Percentiles rank a stretch among this genome's conserved stretches.
Conservation (phyloP, 2,888 invertebrate genomes). For the Leptodirus hochenwartii region DNA sequence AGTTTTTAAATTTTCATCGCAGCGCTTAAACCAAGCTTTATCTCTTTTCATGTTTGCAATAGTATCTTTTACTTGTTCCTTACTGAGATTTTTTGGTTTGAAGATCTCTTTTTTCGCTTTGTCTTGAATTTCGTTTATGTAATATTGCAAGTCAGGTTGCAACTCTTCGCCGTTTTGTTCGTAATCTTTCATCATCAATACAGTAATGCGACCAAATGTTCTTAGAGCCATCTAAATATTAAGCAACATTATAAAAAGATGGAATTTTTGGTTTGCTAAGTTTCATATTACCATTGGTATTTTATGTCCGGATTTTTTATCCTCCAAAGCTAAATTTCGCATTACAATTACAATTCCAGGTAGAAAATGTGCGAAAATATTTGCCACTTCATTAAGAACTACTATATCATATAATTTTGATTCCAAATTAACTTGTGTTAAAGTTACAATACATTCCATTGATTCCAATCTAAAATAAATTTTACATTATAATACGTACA, state of each 20-base stretch:
- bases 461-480: slow-evolving; percentile 27
- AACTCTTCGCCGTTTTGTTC: slow-evolving; percentile 14
- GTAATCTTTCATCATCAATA: slow-evolving; percentile 29
- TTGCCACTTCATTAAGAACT: slow-evolving; percentile 31
- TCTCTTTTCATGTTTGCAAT: slow-evolving; percentile 26
- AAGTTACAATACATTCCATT: slow-evolving; percentile 40
- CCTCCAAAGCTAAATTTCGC: slow-evolving; percentile 35
- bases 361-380: slow-evolving; percentile 39
- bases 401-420: slow-evolving; percentile 34
- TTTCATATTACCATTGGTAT: slow-evolving; percentile 4
- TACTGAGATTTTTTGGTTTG: slow-evolving; percentile 3
- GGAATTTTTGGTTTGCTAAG: too few relatives aligned
- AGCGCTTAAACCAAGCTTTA: slow-evolving; percentile 37
- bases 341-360: slow-evolving; percentile 44
- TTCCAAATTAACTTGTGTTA: slow-evolving; percentile 39
- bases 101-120: slow-evolving; percentile 7
- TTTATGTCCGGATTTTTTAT: slow-evolving; percentile 41
- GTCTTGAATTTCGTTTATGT: slow-evolving; percentile 6
- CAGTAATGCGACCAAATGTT: slow-evolving; percentile 28
- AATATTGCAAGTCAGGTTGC: too few relatives aligned
- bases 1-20: slow-evolving; percentile 34
- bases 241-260: slow-evolving; percentile 3
- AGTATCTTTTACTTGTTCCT: slow-evolving; percentile 23
- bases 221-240: slow-evolving; percentile 26
- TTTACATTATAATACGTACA: slow-evolving; percentile 2